Evolutionary conservation across 2,113 vertebrate genomes (phyloP).

Genomic region (Phylloscopus trochiloides): DNA sequence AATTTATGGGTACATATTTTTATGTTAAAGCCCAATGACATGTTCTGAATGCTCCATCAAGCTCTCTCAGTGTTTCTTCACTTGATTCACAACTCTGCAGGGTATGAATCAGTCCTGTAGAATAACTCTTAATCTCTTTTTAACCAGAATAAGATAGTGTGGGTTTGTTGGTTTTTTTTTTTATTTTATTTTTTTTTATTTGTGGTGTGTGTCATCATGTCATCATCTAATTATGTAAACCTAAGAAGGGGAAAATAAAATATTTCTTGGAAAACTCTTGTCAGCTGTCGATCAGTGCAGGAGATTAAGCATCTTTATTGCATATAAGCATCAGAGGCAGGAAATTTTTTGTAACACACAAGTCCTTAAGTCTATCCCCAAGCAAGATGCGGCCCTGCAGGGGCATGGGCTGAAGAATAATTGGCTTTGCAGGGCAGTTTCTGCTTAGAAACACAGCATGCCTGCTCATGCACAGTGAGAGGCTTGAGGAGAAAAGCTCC

Average conservation of each 20-base stretch:
- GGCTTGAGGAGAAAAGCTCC: not conserved
- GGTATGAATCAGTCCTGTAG: constrained; percentile 5
- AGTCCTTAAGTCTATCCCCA: not conserved
- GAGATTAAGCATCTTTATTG: not conserved
- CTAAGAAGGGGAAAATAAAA: not conserved
- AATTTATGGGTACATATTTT: constrained; percentile 58
- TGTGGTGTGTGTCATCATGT: not conserved
- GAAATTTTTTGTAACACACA: not conserved
- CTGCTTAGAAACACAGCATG: not conserved
- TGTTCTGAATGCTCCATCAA: constrained; percentile 29
- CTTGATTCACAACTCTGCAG: constrained; percentile 36
- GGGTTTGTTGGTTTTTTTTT: not conserved
- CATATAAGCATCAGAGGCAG: not conserved
- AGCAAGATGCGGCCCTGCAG: not conserved
- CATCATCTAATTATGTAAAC: not conserved
- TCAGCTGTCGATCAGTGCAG: not conserved
- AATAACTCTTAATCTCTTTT: constrained; percentile 11
- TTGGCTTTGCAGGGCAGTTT: not conserved
- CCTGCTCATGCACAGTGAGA: not conserved
- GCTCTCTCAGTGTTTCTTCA: constrained; percentile 3
- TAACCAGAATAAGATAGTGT: constrained; percentile 4
- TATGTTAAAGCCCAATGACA: constrained; percentile 37
- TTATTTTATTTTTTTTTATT: not conserved
- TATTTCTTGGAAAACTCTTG: not conserved
- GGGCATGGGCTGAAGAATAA: not conserved